Evolutionary conservation across 2,113 vertebrate species (phyloP).

Genomic region (Marmota flaviventris): DNA sequence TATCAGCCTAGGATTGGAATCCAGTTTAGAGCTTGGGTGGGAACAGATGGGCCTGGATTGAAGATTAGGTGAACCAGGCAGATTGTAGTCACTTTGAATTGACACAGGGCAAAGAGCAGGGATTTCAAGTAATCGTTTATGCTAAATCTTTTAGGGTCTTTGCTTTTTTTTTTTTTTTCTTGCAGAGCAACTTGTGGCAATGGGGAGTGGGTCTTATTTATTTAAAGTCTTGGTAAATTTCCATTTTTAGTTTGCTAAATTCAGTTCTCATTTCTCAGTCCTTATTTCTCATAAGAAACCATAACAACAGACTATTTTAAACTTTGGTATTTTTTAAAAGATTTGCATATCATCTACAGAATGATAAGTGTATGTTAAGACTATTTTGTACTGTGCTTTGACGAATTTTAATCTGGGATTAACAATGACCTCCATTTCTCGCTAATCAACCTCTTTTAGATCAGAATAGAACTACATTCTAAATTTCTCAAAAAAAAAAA

Average conservation of each 20-base stretch:
- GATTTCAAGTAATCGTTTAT: neutral
- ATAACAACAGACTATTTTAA: constrained; percentile 76
- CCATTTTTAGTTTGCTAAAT: constrained; percentile 73
- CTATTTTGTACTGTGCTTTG: constrained; percentile 1
- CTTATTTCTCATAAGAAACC: constrained; percentile 74
- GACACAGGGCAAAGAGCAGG: neutral
- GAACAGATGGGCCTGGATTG: neutral
- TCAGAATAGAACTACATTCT: neutral
- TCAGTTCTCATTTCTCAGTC: constrained; percentile 63
- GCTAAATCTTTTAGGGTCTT: neutral
- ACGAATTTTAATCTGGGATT: constrained; percentile 52
- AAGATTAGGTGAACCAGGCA: neutral
- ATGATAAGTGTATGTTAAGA: constrained; percentile 29
- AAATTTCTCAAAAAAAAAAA: neutral
- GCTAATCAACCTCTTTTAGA: neutral
- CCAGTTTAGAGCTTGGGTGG: neutral
- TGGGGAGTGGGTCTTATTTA: neutral
- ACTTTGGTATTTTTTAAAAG: constrained; percentile 4
- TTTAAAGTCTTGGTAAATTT: constrained; percentile 61
- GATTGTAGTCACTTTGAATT: neutral
- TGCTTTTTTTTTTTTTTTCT: neutral
- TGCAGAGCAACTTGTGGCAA: neutral
- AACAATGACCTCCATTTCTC: neutral
- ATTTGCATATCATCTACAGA: constrained; percentile 41
- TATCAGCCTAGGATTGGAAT: neutral